Evolutionary conservation across 2,113 vertebrate species (phyloP), one percentile per base, ranked within the genome.

Genomic region (Anguilla rostrata): DNA sequence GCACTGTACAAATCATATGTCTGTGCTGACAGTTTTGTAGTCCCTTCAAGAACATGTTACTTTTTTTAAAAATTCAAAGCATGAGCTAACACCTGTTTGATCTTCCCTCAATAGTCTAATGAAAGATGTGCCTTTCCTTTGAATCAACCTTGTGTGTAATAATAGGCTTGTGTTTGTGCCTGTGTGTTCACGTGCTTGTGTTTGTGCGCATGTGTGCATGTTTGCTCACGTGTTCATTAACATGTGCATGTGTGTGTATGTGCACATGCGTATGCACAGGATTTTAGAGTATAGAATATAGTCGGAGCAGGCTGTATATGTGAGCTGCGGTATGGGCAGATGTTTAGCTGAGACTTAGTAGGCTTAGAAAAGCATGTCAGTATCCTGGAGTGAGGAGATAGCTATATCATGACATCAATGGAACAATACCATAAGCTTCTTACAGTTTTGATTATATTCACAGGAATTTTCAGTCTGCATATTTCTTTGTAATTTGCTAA

Each of bases 401-500:
- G 60, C 60, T 66, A 80, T 85, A 87, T 84, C 88, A 91, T 89
- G 87, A 91, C 90, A 92, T 92, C 93, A 91, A 91, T 90, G 85
- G 86, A 92, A 87, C 89, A 85, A 90, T 92, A 91, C 86, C 87
- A 91, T 93, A 94, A 94, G 91, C 94, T 92, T 92, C 92, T 94
- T 93, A 94, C 82, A 87, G 84, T 87, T 88, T 91, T 92, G 89
- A 57, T 89, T 90, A 82, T 82, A 87, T 84, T 84, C 18, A 81
- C 88, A 46, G 26, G 71, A 83, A 85, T 89, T 89, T 93, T 87
- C 91, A 86, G 88, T 6, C 46, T 84, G 39, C 66, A 82, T 82
- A 56, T 86, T 91, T 91, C 81, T 88, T 90, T 92, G 15, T 83
- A n/a, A 83, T 39, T 57, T 83, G 41, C 26, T 34, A 83, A 83